Percentiles rank a stretch among this genome's conserved stretches.
These are phyloP conservation scores for Micromys minutus DNA, from an alignment of 2,113 vertebrate species.

Conservation along the genomic window DNA sequence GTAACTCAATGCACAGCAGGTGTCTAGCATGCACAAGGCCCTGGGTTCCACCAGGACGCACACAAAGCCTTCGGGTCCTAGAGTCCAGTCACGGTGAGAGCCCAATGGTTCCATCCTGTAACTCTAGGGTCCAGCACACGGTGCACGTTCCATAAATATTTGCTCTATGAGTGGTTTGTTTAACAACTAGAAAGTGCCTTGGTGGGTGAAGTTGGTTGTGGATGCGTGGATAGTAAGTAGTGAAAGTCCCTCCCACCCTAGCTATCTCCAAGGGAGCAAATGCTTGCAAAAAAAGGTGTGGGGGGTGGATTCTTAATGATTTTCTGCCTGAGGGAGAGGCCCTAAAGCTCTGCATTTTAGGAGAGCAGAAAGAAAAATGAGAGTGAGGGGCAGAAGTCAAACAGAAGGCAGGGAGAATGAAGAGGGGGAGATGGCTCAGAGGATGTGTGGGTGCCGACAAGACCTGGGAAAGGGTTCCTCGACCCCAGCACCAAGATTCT, in stretches of 20 bases:
- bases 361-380: not conserved
- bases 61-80: not conserved
- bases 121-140: not conserved
- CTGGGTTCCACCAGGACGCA: not conserved
- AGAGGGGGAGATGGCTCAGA: not conserved
- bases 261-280: not conserved
- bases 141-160: slow-evolving; percentile 1
- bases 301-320: not conserved
- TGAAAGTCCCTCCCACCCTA: not conserved
- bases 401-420: not conserved
- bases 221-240: not conserved
- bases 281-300: not conserved
- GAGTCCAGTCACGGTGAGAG: not conserved
- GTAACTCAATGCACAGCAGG: not conserved
- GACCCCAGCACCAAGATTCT: not conserved
- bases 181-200: slow-evolving; percentile 17
- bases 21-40: not conserved
- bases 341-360: not conserved
- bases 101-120: not conserved
- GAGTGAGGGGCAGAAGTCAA: not conserved
- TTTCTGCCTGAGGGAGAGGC: not conserved
- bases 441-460: not conserved
- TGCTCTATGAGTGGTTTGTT: slow-evolving; percentile 43
- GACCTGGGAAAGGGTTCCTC: not conserved
- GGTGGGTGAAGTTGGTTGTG: slow-evolving; percentile 4